These are phyloP conservation scores for Dynastes hyllus DNA, from an alignment of 2,888 invertebrate genomes.

Conservation along the genomic window DNA sequence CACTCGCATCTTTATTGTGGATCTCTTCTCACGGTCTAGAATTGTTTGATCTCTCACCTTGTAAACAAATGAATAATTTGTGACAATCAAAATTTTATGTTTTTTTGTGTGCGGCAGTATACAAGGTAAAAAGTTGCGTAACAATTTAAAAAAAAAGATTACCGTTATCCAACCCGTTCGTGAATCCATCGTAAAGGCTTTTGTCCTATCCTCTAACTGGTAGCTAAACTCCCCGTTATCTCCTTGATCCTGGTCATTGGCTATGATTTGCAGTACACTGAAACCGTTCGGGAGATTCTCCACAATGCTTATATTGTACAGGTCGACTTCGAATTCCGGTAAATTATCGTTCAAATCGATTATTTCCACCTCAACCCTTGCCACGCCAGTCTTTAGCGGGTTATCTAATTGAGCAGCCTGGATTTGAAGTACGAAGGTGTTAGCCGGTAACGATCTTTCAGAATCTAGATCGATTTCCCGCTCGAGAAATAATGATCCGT, in stretches of 20 bases:
- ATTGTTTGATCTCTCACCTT: slow-evolving; percentile 76
- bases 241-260: slow-evolving; percentile 87
- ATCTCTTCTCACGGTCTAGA: slow-evolving; percentile 85
- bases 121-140: no score
- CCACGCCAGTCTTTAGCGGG: slow-evolving; percentile 82
- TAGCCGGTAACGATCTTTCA: slow-evolving; percentile 81
- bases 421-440: slow-evolving; percentile 84
- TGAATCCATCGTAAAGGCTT: slow-evolving; percentile 87
- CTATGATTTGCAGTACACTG: slow-evolving; percentile 81
- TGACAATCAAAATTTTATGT: background rate
- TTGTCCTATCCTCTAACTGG: slow-evolving; percentile 81
- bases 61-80: slow-evolving; percentile 42
- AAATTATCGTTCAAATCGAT: slow-evolving; percentile 88
- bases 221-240: slow-evolving; percentile 90
- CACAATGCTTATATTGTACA: slow-evolving; percentile 93
- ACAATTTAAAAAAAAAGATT: slow-evolving; percentile 62
- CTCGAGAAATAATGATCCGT: slow-evolving; percentile 85
- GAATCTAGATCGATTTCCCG: slow-evolving; percentile 88
- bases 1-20: slow-evolving; percentile 83
- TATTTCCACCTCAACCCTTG: slow-evolving; percentile 83
- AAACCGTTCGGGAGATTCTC: slow-evolving; percentile 92
- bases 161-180: slow-evolving; percentile 91
- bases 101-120: no score
- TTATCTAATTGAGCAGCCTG: slow-evolving; percentile 88
- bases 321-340: slow-evolving; percentile 91